A percentile compares a stretch with the other conserved stretches of the same genome.
phyloP scores from a whole-genome alignment of 2,888 invertebrate genomes.

The Drosophila melanosoma region DNA sequence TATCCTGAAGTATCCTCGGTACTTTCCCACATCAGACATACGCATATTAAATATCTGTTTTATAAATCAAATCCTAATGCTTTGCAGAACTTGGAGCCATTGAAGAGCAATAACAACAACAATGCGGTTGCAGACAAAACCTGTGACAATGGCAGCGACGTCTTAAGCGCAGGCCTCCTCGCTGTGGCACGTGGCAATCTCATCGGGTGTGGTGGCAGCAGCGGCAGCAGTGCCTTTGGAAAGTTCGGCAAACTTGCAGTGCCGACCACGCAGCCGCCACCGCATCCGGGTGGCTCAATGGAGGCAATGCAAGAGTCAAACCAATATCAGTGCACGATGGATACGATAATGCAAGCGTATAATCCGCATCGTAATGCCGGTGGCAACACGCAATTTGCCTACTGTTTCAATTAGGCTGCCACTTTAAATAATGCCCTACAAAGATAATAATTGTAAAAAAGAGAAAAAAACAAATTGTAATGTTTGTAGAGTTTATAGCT shows the following conservation, averaged over 20 bases:
- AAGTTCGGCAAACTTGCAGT: conserved; percentile 62
- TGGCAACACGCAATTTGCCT: conserved; percentile 72
- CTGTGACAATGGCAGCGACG: conserved; percentile 64
- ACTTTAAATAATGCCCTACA: not conserved
- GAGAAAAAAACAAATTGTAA: conserved; percentile 19
- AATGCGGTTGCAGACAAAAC: conserved; percentile 50
- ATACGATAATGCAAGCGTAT: conserved; percentile 82
- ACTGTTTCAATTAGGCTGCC: conserved; percentile 68
- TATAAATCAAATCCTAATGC: not conserved
- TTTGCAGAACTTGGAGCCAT: conserved; percentile 66
- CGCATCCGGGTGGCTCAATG: conserved; percentile 21
- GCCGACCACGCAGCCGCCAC: conserved; percentile 35
- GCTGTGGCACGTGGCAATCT: conserved; percentile 48
- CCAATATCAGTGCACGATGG: conserved; percentile 79
- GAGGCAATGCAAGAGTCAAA: conserved; percentile 58
- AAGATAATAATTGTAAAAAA: conserved; percentile 21
- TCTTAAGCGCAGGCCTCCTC: conserved; percentile 50
- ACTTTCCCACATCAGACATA: not conserved
- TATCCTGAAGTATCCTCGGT: not conserved
- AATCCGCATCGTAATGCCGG: conserved; percentile 76
- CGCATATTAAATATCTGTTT: not conserved
- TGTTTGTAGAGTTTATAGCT: conserved; percentile 44
- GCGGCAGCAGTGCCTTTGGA: conserved; percentile 52
- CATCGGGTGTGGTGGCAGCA: conserved; percentile 38
- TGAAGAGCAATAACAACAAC: conserved; percentile 49